Conservation (phyloP, 2,888 invertebrate species). For the Pollenia amentaria region DNA sequence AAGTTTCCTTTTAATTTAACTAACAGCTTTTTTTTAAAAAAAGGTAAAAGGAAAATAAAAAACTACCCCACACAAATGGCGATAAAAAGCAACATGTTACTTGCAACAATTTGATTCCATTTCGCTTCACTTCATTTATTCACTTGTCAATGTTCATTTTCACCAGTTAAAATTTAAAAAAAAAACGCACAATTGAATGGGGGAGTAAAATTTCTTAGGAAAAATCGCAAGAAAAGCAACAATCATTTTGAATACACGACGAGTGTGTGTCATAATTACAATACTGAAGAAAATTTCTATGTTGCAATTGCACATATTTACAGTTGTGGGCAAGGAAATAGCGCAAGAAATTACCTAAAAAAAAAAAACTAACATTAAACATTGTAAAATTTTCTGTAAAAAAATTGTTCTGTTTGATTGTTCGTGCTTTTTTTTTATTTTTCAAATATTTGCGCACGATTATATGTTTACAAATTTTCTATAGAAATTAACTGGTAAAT, state of each 20-base stretch:
- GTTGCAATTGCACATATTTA: conserved; percentile 3
- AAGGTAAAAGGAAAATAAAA: conserved; percentile 15
- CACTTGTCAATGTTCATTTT: conserved; percentile 63
- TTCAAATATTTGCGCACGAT: too few species aligned
- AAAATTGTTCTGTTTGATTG: too few species aligned
- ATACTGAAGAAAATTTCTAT: conserved; percentile 31
- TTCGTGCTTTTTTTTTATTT: too few species aligned
- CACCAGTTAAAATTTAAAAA: conserved; percentile 26
- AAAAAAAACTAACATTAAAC: neutral
- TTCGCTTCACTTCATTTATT: conserved; percentile 52
- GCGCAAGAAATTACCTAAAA: neutral
- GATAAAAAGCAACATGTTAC: conserved; percentile 65
- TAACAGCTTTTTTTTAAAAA: conserved; percentile 46
- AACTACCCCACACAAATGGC: conserved; percentile 31
- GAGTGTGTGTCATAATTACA: conserved; percentile 54
- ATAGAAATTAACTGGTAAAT: too few species aligned
- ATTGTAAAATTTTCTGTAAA: neutral
- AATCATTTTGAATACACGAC: conserved; percentile 25
- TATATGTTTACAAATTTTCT: too few species aligned
- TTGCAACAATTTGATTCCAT: conserved; percentile 35
- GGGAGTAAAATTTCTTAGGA: neutral
- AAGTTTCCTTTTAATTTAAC: conserved; percentile 28
- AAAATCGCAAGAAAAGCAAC: conserved; percentile 38
- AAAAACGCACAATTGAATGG: conserved; percentile 8
- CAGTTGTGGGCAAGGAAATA: neutral